A percentile compares a stretch with the other conserved stretches of the same genome.
Evolutionary conservation across 2,888 invertebrate genomes (phyloP).

Genomic region (Rhamnusium bicolor): DNA sequence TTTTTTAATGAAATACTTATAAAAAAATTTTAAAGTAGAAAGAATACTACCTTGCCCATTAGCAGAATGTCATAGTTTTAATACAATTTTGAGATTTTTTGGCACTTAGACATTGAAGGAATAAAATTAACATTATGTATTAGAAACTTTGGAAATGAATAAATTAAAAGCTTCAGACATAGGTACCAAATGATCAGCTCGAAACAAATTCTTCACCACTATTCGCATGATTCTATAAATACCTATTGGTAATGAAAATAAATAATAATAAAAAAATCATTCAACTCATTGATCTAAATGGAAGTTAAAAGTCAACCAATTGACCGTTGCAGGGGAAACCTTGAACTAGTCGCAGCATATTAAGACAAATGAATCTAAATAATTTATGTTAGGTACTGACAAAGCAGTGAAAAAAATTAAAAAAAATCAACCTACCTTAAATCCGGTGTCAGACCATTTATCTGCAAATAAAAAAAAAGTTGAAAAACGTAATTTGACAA

Average conservation of each 20-base stretch:
- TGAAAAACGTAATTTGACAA: background rate
- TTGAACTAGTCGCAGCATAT: slow-evolving; percentile 10
- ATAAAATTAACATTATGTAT: too few species aligned
- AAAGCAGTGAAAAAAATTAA: background rate
- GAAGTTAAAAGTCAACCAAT: slow-evolving; percentile 5
- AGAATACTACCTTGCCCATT: too few species aligned
- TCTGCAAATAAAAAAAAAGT: slow-evolving; percentile 8
- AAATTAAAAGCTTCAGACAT: too few species aligned
- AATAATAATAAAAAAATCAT: background rate
- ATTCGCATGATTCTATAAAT: background rate
- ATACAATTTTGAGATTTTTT: too few species aligned
- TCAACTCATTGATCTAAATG: slow-evolving; percentile 7
- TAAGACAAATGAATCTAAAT: slow-evolving; percentile 13
- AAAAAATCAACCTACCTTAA: slow-evolving; percentile 22
- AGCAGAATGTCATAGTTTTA: too few species aligned
- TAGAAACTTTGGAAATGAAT: too few species aligned
- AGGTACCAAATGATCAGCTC: too few species aligned
- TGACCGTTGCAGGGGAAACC: slow-evolving; percentile 9
- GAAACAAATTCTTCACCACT: too few species aligned
- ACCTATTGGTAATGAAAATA: background rate
- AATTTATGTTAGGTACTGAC: background rate
- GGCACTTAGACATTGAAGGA: too few species aligned
- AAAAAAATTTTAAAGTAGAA: too few species aligned
- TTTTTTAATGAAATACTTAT: too few species aligned
- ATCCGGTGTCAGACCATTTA: slow-evolving; percentile 6